Base-by-base conservation (phyloP, 2,797 vertebrate genomes). In the Menidia menidia region DNA sequence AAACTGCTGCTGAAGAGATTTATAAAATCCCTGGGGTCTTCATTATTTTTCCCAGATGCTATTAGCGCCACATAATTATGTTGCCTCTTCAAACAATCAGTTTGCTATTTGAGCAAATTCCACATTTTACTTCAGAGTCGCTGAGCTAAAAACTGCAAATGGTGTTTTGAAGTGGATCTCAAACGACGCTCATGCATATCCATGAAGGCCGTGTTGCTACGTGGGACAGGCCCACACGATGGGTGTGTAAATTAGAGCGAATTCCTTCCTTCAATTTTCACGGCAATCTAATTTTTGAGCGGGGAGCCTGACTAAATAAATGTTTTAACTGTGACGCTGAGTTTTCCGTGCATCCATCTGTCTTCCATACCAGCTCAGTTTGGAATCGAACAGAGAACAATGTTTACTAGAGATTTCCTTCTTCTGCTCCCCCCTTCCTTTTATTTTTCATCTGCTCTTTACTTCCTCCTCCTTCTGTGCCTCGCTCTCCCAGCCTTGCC, bases 11-110 rank as follows among this genome's bases (percentile, higher is more conserved):
- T 69, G 66, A 64, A 73, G 80, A 83, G 71, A 47, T 61, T 85
- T 86, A 83, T 68, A 43, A 63, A 82, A 64, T 85, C 89, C 80
- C 91, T 11, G 3, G 80, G 80, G 91, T 86, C 85, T 84, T 90
- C 84, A 90, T 92, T 93, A 92, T 89, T 92, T 25, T 90, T 91
- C 82, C 84, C 85, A 91, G 84, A 90, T 87, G 81, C 80, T 86
- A 89, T 92, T 91, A 92, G 86, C 85, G 83, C 83, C 83, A 78
- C 81, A 77, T 90, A 91, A 91, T 92, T 85, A 89, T 83, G 75
- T 75, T 88, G 80, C 80, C 85, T 85, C 89, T 91, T 92, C 87
- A 91, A 92, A 92, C 88, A 90, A 86, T 86, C 86, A 69, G 63
- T 80, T 86, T 87, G 82, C 78, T 87, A 82, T 88, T 85, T 72